Conservation (phyloP, 1,140 invertebrate species). For the Lepidotrigona ventralis region DNA sequence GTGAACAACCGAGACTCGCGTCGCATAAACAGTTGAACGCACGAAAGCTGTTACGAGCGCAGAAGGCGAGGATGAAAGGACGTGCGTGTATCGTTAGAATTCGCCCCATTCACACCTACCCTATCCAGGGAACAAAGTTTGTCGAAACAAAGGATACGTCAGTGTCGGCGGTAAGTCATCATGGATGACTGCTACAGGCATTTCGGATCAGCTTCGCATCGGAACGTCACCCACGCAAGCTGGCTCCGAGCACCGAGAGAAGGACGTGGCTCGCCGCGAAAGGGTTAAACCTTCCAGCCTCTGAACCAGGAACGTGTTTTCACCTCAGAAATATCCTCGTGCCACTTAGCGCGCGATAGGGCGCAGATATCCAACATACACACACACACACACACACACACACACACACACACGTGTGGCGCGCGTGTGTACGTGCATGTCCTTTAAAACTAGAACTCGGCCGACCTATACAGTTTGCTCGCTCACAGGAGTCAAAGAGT, state of each 20-base stretch:
- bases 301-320: slow-evolving; percentile 6
- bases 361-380: neutral
- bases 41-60: neutral
- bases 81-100: slow-evolving; percentile 13
- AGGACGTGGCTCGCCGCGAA: neutral
- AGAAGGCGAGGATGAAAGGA: neutral
- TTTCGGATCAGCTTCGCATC: slow-evolving; percentile 22
- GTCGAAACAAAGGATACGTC: slow-evolving; percentile 10
- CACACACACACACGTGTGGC: neutral
- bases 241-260: neutral
- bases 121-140: neutral
- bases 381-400: too few species aligned
- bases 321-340: slow-evolving; percentile 31
- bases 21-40: neutral
- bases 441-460: slow-evolving; percentile 63
- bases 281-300: slow-evolving; percentile 22
- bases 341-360: slow-evolving; percentile 29
- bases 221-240: slow-evolving; percentile 33
- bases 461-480: slow-evolving; percentile 56
- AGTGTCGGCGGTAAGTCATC: slow-evolving; percentile 24
- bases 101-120: slow-evolving; percentile 30
- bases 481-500: slow-evolving; percentile 50
- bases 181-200: neutral
- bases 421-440: slow-evolving; percentile 29
- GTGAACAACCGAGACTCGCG: too few species aligned